Evolutionary conservation across 2,797 vertebrate genomes (phyloP).

Genomic region (Pangasius macronema): DNA sequence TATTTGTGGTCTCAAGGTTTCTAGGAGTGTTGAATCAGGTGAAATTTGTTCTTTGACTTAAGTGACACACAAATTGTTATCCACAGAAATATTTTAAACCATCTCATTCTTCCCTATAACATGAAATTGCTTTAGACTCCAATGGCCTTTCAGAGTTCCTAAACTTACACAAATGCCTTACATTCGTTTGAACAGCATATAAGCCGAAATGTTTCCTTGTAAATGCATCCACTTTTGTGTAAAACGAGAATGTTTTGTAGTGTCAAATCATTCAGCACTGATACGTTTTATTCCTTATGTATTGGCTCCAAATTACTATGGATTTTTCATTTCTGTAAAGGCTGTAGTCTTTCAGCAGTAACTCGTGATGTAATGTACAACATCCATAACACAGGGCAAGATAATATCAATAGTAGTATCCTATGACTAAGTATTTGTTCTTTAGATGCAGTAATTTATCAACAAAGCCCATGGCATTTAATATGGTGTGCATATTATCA

Average conservation of each 20-base stretch:
- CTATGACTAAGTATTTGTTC: constrained; percentile 40
- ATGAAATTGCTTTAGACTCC: constrained; percentile 17
- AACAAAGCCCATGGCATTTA: constrained; percentile 36
- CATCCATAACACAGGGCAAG: constrained; percentile 2
- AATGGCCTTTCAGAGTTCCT: neutral
- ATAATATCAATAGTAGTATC: constrained; percentile 26
- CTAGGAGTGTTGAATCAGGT: constrained; percentile 57
- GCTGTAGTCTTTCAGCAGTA: constrained; percentile 30
- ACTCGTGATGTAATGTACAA: constrained; percentile 40
- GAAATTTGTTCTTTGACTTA: constrained; percentile 11
- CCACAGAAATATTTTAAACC: neutral
- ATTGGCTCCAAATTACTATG: constrained; percentile 35
- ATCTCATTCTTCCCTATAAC: neutral
- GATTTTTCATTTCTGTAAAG: constrained; percentile 34
- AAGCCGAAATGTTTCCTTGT: constrained; percentile 18
- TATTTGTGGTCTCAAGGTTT: constrained; percentile 66
- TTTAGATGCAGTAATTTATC: constrained; percentile 55
- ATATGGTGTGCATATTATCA: constrained; percentile 46
- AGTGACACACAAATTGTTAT: neutral
- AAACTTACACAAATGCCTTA: constrained; percentile 48
- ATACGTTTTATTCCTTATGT: constrained; percentile 40
- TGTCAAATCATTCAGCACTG: constrained; percentile 47
- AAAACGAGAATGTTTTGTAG: constrained; percentile 46
- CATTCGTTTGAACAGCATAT: constrained; percentile 31
- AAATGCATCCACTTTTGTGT: constrained; percentile 34